Base-by-base conservation (phyloP, 2,888 invertebrate genomes). In the Litoditis marina region DNA sequence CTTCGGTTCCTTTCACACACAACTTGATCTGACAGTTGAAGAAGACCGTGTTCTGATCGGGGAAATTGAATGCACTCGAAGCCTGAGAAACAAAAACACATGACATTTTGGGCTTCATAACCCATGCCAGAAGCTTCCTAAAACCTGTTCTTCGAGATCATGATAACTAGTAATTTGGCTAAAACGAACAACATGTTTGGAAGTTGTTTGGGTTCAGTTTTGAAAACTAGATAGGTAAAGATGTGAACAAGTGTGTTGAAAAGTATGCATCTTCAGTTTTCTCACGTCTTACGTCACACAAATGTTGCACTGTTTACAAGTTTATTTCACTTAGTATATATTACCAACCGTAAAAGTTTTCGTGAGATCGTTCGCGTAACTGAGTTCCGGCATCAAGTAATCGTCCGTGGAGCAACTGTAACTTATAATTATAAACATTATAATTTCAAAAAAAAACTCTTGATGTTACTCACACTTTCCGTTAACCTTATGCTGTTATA, bases 51-150 rank as follows among this genome's bases (percentile, higher is more conserved):
- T 69, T 75, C 44, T 73, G 71, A 66, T 81, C 81, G 19, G 81
- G 81, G 63, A 81, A 79, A 66, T 80, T 79, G 74, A 81, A 81
- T 1, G 81, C 81, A 22, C 74, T 68, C 27, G 78, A 74, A 31
- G 75, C 74, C 69, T 75, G 51, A 58, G 66, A 61, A 30, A 31
- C 7, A 50, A 19, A 50, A 50, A 3, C 22, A 8, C 5, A 44
- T 22, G 19, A 44, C 22, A 44, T 8, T 44, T 5, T 44, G n/a
- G n/a, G n/a, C n/a, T n/a, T n/a, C n/a, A n/a, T n/a, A n/a, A n/a
- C n/a, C n/a, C n/a, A n/a, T n/a, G n/a, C n/a, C n/a, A n/a, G n/a
- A n/a, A n/a, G n/a, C n/a, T n/a, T n/a, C n/a, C n/a, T n/a, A n/a
- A n/a, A n/a, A n/a, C n/a, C n/a, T n/a, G n/a, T n/a, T 11, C n/a